phyloP scores from a whole-genome alignment of 2,797 vertebrate genomes.

The Pangasius djambal region DNA sequence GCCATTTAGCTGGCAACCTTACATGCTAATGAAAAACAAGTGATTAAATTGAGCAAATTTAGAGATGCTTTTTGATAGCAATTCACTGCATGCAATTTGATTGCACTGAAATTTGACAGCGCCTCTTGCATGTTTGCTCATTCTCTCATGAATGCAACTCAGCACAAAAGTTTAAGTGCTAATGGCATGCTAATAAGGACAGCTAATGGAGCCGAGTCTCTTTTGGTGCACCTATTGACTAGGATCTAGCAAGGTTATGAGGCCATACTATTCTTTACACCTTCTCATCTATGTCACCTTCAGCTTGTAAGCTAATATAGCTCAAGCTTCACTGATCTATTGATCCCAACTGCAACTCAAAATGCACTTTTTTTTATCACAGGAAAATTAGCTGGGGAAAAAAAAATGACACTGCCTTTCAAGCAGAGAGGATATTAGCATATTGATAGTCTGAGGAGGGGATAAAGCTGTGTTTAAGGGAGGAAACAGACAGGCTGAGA shows the following conservation, averaged over 20 bases:
- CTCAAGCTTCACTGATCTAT: conserved; percentile 79
- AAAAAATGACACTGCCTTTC: conserved; percentile 58
- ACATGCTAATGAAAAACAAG: conserved; percentile 13
- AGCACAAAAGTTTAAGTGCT: conserved; percentile 44
- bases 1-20: background rate
- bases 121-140: conserved; percentile 28
- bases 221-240: conserved; percentile 55
- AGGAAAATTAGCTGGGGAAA: conserved; percentile 71
- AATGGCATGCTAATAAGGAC: conserved; percentile 60
- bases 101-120: conserved; percentile 16
- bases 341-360: conserved; percentile 69
- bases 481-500: conserved; percentile 28
- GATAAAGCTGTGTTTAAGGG: conserved; percentile 51
- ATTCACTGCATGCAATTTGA: conserved; percentile 26
- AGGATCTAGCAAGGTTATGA: conserved; percentile 42
- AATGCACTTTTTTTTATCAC: conserved; percentile 67
- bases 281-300: conserved; percentile 47
- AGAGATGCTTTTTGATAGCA: conserved; percentile 16
- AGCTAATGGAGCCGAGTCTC: conserved; percentile 59
- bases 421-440: conserved; percentile 58
- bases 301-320: conserved; percentile 77
- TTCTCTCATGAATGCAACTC: conserved; percentile 47
- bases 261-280: conserved; percentile 58
- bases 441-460: conserved; percentile 56
- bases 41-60: conserved; percentile 3